Evolutionary conservation across 2,888 invertebrate genomes (phyloP), one percentile per base, ranked within the genome.

Genomic region (Lepas anatifera): DNA sequence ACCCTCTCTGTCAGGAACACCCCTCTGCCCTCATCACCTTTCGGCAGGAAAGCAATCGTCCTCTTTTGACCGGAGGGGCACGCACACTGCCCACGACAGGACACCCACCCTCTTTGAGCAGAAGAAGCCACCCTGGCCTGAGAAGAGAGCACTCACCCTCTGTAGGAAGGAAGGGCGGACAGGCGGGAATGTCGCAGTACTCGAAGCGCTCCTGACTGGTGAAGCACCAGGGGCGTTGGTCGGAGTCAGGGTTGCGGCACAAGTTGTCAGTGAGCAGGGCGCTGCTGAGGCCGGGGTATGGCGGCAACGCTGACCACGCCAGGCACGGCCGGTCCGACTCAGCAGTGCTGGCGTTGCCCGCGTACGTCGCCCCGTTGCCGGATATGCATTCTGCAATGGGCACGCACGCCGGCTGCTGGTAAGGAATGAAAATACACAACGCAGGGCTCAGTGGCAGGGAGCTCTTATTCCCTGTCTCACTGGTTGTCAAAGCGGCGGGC

Each of bases 171-270:
- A 64, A 64, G 8, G 64, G 64, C n/a, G 64, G 64, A 16, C 64
- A 64, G 10, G 64, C 39, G 1, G 83, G 82, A 70, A 86, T 81
- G 73, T 83, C 83, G 74, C 86, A 86, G 72, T 80, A 80, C 68
- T 84, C 84, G 73, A 79, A 81, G 70, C 79, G 75, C 3, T 73
- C 74, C n/a, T 74, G 74, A 68, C 77, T 77, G 6, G 81, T 80
- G 77, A 81, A 85, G 73, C 86, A 86, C 85, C 85, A 86, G 0
- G 85, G 85, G 46, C 77, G 78, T 74, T 72, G 76, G 77, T 81
- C 81, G 43, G 74, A 75, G 70, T 81, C 80, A 7, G 82, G 83
- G 77, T 85, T 85, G 69, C 85, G 81, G 75, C 86, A 86, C 75
- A 80, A 82, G 75, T 84, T 85, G 73, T 85, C 64, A n/a, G 6